Base-by-base conservation (phyloP, 2,888 invertebrate species). In the Rhabditoides inermis region DNA sequence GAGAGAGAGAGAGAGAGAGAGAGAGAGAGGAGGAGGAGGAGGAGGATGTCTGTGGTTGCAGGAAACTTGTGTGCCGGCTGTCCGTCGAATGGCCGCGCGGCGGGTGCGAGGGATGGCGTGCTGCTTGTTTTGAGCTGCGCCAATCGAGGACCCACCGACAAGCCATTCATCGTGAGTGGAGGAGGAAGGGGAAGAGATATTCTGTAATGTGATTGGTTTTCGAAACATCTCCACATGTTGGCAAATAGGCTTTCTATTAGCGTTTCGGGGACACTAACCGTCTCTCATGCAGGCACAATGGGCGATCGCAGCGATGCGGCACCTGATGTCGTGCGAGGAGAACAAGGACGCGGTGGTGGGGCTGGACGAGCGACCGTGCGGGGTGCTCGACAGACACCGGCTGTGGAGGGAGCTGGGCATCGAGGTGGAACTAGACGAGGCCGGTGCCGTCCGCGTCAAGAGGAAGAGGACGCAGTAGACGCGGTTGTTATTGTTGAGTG, bases 341-440 rank as follows among this genome's bases (percentile, higher is more conserved):
- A 71, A 71, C 46, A 63, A 69, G 37, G 53, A 68, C 46, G 51
- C 60, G 18, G 53, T 71, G 7, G 54, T 64, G 7, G 44, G 54
- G 12, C 51, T 70, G 22, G 60, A 58, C 2, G 54, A 68, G 53
- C 53, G 57, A 15, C 55, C 56, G 0, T 54, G 61, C 23, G 61
- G 60, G 25, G 60, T 64, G 22, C 56, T 68, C 37, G 61, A 65
- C 53, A 50, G 65, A 7, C 54, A 60, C 15, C 51, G 56, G 12
- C 52, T 68, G 15, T 37, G 65, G 32, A 50, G 54, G 15, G 57
- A 63, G 32, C 45, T 68, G 32, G 68, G 64, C 4, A 49, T 64
- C 35, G 44, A 53, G 2, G 53, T 54, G 22, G 57, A 50, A 6
- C 18, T 52, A 22, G 53, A 53, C 18, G 37, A 46, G 15, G 56